Conservation (phyloP, 2,113 vertebrate genomes). For the Pseudorhombus dupliciocellatus region DNA sequence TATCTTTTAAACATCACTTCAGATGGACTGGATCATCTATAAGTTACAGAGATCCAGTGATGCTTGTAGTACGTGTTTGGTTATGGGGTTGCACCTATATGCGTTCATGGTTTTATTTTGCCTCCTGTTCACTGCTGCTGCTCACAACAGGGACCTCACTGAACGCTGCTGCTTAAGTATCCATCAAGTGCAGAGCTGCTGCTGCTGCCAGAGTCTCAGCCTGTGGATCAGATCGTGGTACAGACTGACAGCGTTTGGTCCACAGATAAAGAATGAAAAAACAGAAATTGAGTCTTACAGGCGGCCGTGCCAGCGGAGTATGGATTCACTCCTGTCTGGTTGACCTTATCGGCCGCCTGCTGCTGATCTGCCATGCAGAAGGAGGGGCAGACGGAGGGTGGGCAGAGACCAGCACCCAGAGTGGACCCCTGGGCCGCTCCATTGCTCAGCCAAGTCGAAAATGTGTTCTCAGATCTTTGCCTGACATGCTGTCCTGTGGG, state of each 20-base stretch:
- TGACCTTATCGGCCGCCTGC: slow-evolving; percentile 54
- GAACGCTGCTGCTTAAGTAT: slow-evolving; percentile 15
- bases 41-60: no score
- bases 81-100: no score
- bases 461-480: slow-evolving; percentile 81
- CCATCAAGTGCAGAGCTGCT: slow-evolving; percentile 6
- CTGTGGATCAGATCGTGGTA: slow-evolving; percentile 9
- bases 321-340: slow-evolving; percentile 69
- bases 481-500: slow-evolving; percentile 75
- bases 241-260: slow-evolving; percentile 9
- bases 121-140: not conserved
- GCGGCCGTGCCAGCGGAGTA: slow-evolving; percentile 56
- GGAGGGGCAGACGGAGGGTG: slow-evolving; percentile 61
- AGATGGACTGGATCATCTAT: not conserved
- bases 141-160: not conserved
- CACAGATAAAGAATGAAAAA: slow-evolving; percentile 37
- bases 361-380: slow-evolving; percentile 60
- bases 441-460: slow-evolving; percentile 81
- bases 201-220: slow-evolving; percentile 6
- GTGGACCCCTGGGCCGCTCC: slow-evolving; percentile 65
- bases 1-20: not conserved
- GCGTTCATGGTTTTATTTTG: not conserved
- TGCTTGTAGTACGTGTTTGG: no score
- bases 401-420: slow-evolving; percentile 69
- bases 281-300: slow-evolving; percentile 60